Base-by-base conservation (phyloP, 2,888 invertebrate species). In the Macrophya alboannulata region DNA sequence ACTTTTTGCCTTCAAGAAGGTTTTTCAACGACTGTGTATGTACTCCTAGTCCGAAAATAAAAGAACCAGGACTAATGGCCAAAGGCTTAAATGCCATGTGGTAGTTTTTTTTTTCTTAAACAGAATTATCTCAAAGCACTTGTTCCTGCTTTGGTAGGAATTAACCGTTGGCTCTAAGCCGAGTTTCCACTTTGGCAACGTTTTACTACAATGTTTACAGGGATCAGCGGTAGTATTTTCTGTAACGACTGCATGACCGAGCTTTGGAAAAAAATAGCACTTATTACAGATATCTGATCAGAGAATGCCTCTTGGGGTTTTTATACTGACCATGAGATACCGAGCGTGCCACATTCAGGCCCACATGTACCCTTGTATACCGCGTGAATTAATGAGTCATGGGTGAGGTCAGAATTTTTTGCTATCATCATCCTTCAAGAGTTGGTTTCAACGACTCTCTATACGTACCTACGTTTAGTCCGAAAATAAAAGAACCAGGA, bases 331-430 rank as follows among this genome's bases (percentile, higher is more conserved):
- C 5, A 55, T 6, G 5, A n/a, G 55, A 55, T 55, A 55, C 55
- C 8, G 10, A 55, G 17, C 55, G 55, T 55, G 55, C 55, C n/a
- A n/a, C 8, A 55, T 55, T n/a, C 55, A 55, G 8, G 55, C 55
- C n/a, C n/a, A n/a, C 6, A 5, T 8, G 55, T 6, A n/a, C 55
- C 1, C 3, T 31, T 3, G 31, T 31, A 31, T 31, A 31, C 31
- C 31, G 3, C 3, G 31, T 31, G 31, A 31, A 25, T 62, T 21
- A 62, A 62, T 25, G 62, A 21, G 21, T 10, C 62, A 25, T 25
- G 62, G 55, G 55, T 55, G n/a, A 55, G n/a, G 55, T n/a, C 55
- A n/a, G 55, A 55, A 55, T 10, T n/a, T n/a, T 55, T 55, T 55
- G 8, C n/a, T n/a, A 55, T 55, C 55, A 55, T 55, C n/a, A 55